Evolutionary conservation across 2,797 vertebrate species (phyloP).

Genomic region (Bovichtus diacanthus): DNA sequence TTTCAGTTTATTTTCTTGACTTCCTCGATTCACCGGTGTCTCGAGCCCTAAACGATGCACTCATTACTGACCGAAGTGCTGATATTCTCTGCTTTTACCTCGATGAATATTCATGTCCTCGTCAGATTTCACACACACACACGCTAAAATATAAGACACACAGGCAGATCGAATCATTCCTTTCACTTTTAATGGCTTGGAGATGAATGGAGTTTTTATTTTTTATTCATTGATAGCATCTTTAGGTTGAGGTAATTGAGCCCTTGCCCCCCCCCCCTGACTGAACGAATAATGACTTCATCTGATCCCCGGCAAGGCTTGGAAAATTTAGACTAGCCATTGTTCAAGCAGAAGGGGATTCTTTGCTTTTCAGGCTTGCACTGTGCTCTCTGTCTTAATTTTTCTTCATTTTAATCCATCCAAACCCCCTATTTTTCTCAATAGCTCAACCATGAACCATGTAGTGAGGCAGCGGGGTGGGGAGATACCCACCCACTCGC

Average conservation of each 20-base stretch:
- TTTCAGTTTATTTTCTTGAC: slow-evolving; percentile 39
- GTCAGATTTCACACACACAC: slow-evolving; percentile 93
- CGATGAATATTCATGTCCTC: slow-evolving; percentile 90
- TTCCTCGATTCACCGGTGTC: slow-evolving; percentile 6
- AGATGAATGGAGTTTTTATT: slow-evolving; percentile 93
- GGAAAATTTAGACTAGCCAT: slow-evolving; percentile 90
- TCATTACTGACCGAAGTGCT: slow-evolving; percentile 4
- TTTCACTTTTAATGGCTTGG: slow-evolving; percentile 94
- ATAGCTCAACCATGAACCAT: slow-evolving; percentile 96
- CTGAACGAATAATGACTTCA: slow-evolving; percentile 99
- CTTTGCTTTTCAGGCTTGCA: slow-evolving; percentile 91
- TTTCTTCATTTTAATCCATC: slow-evolving; percentile 98
- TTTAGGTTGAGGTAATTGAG: slow-evolving; percentile 99
- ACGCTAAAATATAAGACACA: slow-evolving; percentile 78
- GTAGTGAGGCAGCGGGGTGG: slow-evolving; percentile 87
- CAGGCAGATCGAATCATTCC: slow-evolving; percentile 93
- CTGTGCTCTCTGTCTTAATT: slow-evolving; percentile 94
- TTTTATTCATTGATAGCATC: slow-evolving; percentile 98
- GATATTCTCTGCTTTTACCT: slow-evolving; percentile 68
- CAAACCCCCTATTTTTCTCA: slow-evolving; percentile 93
- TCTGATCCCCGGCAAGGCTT: slow-evolving; percentile 93
- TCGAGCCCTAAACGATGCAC: slow-evolving; percentile 2
- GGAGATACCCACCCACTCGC: slow-evolving; percentile 82
- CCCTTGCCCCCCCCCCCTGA: slow-evolving; percentile 88
- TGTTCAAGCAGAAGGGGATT: slow-evolving; percentile 89